Conservation (phyloP, 35 echinoderm and acorn worm genomes). For the Ophioderma brevispina region DNA sequence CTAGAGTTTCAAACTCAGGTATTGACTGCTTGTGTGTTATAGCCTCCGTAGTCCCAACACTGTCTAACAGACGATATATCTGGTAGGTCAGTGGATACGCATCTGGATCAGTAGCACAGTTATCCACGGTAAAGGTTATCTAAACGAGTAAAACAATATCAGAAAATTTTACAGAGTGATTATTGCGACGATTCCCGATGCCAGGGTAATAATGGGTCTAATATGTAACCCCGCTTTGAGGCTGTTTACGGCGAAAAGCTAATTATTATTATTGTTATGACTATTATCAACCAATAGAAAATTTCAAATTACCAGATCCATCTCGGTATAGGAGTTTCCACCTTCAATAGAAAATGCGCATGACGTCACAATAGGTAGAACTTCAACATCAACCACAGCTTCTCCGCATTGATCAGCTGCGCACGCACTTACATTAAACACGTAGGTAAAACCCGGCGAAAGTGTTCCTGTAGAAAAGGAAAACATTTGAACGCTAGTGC, state of each 20-base stretch:
- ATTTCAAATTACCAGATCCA: constrained; percentile 61
- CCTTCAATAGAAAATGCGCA: constrained; percentile 46
- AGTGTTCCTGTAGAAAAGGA: constrained; percentile 34
- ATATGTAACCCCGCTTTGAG: too few species aligned
- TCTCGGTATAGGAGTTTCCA: constrained; percentile 42
- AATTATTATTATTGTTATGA: too few species aligned
- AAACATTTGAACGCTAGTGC: too few species aligned
- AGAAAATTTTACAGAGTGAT: too few species aligned
- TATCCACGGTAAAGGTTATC: constrained; percentile 30
- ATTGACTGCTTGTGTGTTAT: constrained; percentile 33
- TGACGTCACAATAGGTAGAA: constrained; percentile 51
- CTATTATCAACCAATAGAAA: too few species aligned
- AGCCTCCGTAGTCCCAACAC: not conserved
- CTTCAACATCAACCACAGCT: constrained; percentile 37
- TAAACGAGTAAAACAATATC: not conserved
- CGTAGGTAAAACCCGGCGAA: constrained; percentile 46
- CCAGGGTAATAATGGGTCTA: too few species aligned
- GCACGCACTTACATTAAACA: constrained; percentile 41
- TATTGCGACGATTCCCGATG: too few species aligned
- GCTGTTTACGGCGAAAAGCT: too few species aligned
- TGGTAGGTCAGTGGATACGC: constrained; percentile 85
- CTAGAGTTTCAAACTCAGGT: constrained; percentile 8
- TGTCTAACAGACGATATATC: constrained; percentile 29
- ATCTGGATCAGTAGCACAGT: constrained; percentile 62
- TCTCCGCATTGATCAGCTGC: constrained; percentile 37